These are phyloP conservation scores for Pygoscelis adeliae DNA, from an alignment of 2,113 vertebrate species.

Conservation along the genomic window DNA sequence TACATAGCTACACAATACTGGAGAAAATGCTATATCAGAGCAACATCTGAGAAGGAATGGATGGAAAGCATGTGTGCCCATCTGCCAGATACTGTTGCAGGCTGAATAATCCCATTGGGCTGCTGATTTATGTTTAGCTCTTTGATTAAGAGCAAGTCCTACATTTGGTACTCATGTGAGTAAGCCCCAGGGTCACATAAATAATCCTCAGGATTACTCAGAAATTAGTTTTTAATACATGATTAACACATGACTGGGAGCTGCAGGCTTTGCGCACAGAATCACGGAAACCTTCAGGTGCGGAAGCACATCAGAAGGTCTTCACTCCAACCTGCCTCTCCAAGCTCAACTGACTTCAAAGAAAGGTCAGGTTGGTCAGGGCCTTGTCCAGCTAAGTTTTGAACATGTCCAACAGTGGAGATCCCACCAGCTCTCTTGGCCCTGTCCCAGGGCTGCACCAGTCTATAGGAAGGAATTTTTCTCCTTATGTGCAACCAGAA, in stretches of 20 bases:
- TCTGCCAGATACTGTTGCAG: neutral
- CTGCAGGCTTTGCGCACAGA: neutral
- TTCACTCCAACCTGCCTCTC: neutral
- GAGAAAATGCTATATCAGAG: neutral
- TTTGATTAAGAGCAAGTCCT: neutral
- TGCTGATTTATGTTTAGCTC: neutral
- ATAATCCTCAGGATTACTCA: slow-evolving; percentile 29
- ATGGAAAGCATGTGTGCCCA: neutral
- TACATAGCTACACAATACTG: neutral
- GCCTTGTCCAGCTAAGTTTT: neutral
- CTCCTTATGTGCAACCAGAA: neutral
- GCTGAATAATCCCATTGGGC: neutral
- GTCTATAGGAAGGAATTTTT: neutral
- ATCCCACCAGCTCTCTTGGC: neutral
- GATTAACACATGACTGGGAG: neutral
- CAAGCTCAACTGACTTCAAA: neutral
- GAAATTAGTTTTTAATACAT: slow-evolving; percentile 23
- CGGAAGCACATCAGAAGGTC: neutral
- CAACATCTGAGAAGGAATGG: neutral
- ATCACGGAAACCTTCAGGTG: neutral
- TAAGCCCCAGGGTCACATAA: slow-evolving; percentile 12
- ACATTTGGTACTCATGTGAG: neutral
- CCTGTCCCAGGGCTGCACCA: neutral
- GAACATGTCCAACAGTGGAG: neutral
- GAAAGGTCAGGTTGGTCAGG: neutral